Conservation (phyloP, 2,797 vertebrate species). For the Microctenopoma lineatum region DNA sequence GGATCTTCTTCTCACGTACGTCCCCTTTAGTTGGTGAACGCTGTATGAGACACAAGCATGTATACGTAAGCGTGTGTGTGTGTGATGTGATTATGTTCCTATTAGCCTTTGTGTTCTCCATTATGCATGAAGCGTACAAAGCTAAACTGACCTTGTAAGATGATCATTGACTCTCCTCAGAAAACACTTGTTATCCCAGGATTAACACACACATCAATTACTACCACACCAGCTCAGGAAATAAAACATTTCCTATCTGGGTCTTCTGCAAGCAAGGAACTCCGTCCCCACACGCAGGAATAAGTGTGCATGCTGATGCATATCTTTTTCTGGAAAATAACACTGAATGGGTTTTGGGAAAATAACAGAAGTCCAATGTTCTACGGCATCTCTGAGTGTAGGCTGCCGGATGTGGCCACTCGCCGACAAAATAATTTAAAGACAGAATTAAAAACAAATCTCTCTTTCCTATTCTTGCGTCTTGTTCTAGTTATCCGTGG, state of each 20-base stretch:
- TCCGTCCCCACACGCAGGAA: constrained; percentile 2
- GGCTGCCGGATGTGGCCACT: too few species aligned
- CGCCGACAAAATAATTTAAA: too few species aligned
- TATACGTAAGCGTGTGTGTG: constrained; percentile 11
- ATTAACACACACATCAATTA: constrained; percentile 79
- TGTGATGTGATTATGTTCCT: constrained; percentile 75
- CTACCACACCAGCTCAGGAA: constrained; percentile 65
- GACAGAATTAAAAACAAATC: too few species aligned
- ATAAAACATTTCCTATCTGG: constrained; percentile 58
- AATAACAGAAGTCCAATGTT: too few species aligned
- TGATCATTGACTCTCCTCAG: constrained; percentile 79
- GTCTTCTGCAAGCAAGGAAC: constrained; percentile 26
- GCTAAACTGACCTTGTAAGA: constrained; percentile 80
- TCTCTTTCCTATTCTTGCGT: too few species aligned
- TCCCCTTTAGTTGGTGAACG: constrained; percentile 42
- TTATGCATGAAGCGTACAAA: constrained; percentile 74
- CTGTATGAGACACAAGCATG: constrained; percentile 15
- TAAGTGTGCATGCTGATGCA: neutral
- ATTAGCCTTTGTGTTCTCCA: constrained; percentile 74
- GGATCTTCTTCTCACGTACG: constrained; percentile 18
- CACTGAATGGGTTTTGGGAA: too few species aligned
- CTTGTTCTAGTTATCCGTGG: too few species aligned
- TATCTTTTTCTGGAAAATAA: neutral
- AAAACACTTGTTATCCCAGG: constrained; percentile 82
- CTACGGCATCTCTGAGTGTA: too few species aligned